A percentile compares a stretch with the other conserved stretches of the same genome.
Conservation (phyloP, 2,797 vertebrate genomes). For the Pagetopsis macropterus region DNA sequence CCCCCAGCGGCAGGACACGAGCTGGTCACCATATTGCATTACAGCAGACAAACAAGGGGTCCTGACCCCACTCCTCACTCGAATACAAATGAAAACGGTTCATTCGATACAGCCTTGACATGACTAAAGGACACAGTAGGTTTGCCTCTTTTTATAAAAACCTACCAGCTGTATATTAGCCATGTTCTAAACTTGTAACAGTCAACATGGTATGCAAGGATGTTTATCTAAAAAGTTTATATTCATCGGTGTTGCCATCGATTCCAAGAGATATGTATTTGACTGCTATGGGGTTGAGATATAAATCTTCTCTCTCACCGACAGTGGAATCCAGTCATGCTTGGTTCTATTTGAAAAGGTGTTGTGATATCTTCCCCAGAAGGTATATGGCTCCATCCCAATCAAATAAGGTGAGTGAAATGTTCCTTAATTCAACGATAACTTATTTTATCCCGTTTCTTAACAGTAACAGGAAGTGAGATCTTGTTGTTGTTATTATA, state of each 20-base stretch:
- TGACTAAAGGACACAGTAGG: slow-evolving; percentile 14
- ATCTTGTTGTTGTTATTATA: no score
- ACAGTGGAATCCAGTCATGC: slow-evolving; percentile 2
- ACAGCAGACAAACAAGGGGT: slow-evolving; percentile 67
- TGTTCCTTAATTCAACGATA: background rate
- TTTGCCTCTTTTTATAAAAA: background rate
- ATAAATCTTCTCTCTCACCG: slow-evolving; percentile 14
- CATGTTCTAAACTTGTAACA: background rate
- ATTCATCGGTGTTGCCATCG: background rate
- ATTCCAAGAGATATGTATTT: slow-evolving; percentile 24
- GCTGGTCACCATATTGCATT: slow-evolving; percentile 66
- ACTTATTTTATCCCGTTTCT: background rate
- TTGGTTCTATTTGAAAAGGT: slow-evolving; percentile 4
- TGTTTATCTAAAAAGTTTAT: background rate
- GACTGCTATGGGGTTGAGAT: background rate
- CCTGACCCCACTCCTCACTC: slow-evolving; percentile 61
- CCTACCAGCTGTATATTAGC: background rate
- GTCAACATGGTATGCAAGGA: slow-evolving; percentile 5
- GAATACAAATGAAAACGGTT: slow-evolving; percentile 67
- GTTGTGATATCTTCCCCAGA: background rate
- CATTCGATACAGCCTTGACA: slow-evolving; percentile 48
- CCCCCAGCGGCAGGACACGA: slow-evolving; percentile 43
- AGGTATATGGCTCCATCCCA: slow-evolving; percentile 3
- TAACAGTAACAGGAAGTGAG: no score
- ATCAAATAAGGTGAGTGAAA: background rate